Conservation (phyloP, 2,113 vertebrate genomes). For the Saimiri boliviensis region DNA sequence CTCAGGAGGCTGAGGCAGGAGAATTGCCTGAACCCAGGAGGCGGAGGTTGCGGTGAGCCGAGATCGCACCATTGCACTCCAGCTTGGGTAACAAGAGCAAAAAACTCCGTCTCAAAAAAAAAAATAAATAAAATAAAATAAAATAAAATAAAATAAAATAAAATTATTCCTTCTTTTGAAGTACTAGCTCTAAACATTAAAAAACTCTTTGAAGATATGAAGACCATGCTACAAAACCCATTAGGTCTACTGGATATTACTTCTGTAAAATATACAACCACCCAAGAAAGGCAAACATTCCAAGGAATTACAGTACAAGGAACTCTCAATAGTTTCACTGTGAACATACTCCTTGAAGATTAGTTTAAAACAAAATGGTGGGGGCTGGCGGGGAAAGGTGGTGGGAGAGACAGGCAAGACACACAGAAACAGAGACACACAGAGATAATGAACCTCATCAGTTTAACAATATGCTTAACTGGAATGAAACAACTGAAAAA, state of each 20-base stretch:
- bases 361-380: constrained; percentile 34
- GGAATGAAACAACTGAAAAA: constrained; percentile 45
- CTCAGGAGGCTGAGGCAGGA: too few relatives aligned
- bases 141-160: constrained; percentile 47
- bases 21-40: too few relatives aligned
- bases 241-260: background rate
- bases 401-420: background rate
- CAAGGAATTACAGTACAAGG: constrained; percentile 27
- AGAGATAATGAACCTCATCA: background rate
- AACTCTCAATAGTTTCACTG: constrained; percentile 17
- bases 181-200: constrained; percentile 5
- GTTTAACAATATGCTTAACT: constrained; percentile 45
- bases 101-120: too few relatives aligned
- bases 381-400: background rate
- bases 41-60: too few relatives aligned
- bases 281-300: constrained; percentile 25
- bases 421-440: background rate
- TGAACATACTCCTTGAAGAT: constrained; percentile 18
- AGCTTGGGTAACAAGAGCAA: too few relatives aligned
- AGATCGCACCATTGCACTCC: too few relatives aligned
- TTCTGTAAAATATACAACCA: constrained; percentile 38
- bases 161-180: constrained; percentile 36
- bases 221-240: background rate
- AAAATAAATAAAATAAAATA: constrained; percentile 45
- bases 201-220: constrained; percentile 10